phyloP scores from a whole-genome alignment of 2,113 vertebrate genomes.

The Lota lota region DNA sequence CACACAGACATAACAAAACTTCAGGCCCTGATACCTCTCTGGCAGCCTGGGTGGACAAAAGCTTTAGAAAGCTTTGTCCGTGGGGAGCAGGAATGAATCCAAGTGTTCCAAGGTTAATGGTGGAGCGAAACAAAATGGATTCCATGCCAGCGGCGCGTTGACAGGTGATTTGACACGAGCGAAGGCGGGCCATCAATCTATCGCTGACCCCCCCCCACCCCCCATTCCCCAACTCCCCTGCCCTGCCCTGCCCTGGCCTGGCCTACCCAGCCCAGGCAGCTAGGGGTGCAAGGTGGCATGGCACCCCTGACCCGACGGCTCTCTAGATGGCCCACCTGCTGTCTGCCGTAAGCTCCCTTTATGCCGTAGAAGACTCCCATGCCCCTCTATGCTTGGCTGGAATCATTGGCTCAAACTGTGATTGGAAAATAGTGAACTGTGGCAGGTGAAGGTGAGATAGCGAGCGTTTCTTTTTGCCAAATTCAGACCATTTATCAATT shows the following conservation, averaged over 20 bases:
- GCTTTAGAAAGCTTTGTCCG: conserved; percentile 55
- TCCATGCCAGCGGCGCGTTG: conserved; percentile 70
- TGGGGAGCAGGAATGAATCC: conserved; percentile 67
- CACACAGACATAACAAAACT: conserved; percentile 52
- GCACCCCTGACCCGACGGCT: conserved; percentile 54
- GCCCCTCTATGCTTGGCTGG: conserved; percentile 51
- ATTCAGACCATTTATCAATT: conserved; percentile 44
- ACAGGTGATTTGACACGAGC: conserved; percentile 77
- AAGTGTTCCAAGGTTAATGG: conserved; percentile 80
- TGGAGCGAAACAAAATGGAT: conserved; percentile 74
- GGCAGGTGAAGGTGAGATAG: conserved; percentile 48
- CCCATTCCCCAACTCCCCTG: conserved; percentile 18
- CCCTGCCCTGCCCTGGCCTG: conserved; percentile 12
- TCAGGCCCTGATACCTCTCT: conserved; percentile 51
- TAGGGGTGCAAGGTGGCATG: not conserved
- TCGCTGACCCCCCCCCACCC: conserved; percentile 49
- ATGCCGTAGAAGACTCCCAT: conserved; percentile 46
- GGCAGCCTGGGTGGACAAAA: conserved; percentile 58
- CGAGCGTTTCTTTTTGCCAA: conserved; percentile 25
- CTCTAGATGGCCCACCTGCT: conserved; percentile 63
- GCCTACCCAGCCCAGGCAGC: not conserved
- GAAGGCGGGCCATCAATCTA: conserved; percentile 73
- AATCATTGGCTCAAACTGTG: conserved; percentile 58
- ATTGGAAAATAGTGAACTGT: conserved; percentile 66
- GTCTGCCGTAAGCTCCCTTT: conserved; percentile 55